These are phyloP conservation scores for Tupaia tana DNA, from an alignment of 2,113 vertebrate species.

Conservation along the genomic window DNA sequence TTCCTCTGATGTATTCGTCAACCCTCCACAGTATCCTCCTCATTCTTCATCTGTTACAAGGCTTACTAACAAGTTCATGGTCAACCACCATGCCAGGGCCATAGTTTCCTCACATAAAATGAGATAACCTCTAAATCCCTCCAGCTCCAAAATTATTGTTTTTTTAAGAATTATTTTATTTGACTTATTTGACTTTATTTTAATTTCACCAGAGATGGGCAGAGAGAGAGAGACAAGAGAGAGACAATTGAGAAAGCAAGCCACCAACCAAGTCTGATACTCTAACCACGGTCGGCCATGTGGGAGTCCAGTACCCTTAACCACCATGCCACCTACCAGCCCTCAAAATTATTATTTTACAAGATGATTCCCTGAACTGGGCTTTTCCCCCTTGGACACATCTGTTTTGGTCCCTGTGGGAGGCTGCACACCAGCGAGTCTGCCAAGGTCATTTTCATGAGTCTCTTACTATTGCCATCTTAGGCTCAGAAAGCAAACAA, in stretches of 20 bases:
- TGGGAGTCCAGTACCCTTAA: too few species aligned
- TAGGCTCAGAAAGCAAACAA: too few species aligned
- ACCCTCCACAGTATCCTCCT: accelerated
- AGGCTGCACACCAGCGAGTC: too few species aligned
- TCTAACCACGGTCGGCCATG: too few species aligned
- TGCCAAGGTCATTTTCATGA: too few species aligned
- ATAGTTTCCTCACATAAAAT: neutral
- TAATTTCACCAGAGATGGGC: too few species aligned
- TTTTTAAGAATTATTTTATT: neutral
- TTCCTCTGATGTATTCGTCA: neutral
- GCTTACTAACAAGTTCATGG: neutral
- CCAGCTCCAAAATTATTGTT: neutral
- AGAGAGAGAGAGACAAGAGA: too few species aligned
- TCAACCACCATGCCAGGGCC: neutral
- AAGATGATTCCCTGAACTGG: neutral
- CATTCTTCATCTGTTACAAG: neutral
- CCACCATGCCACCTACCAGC: too few species aligned
- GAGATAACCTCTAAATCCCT: neutral
- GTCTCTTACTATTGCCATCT: too few species aligned
- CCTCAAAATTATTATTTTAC: neutral
- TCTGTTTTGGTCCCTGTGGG: neutral
- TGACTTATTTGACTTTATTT: too few species aligned
- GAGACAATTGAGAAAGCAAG: too few species aligned
- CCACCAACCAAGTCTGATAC: too few species aligned
- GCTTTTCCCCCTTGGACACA: neutral